A percentile compares a stretch with the other conserved stretches of the same genome.
These are phyloP conservation scores for Zhuqinia jingwanae DNA, from an alignment of 2,888 invertebrate genomes.

Conservation along the genomic window DNA sequence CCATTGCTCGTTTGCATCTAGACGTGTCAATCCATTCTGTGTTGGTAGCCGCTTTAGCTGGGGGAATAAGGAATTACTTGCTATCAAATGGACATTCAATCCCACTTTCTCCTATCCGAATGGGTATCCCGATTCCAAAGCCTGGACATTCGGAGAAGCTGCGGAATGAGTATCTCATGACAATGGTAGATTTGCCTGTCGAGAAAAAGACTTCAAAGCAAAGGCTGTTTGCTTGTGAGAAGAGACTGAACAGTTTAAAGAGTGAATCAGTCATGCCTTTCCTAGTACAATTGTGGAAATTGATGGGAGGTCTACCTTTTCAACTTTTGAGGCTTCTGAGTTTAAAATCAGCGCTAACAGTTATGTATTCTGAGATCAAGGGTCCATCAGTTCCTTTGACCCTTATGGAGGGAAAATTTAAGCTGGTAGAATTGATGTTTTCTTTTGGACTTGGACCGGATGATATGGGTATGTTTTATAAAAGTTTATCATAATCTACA, in stretches of 20 bases:
- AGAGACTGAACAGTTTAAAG: neutral
- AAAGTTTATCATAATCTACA: too few relatives aligned
- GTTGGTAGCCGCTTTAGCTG: slow-evolving; percentile 32
- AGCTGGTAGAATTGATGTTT: slow-evolving; percentile 17
- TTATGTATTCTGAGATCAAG: slow-evolving; percentile 37
- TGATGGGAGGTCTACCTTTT: slow-evolving; percentile 21
- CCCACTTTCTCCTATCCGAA: slow-evolving; percentile 11
- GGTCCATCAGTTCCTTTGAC: neutral
- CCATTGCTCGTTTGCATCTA: neutral
- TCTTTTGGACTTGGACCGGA: slow-evolving; percentile 41
- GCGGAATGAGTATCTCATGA: slow-evolving; percentile 29
- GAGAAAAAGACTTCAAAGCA: slow-evolving; percentile 7
- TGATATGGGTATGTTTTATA: slow-evolving; percentile 41
- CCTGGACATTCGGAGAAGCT: slow-evolving; percentile 50
- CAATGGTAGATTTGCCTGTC: slow-evolving; percentile 24
- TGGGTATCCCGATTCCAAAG: slow-evolving; percentile 36
- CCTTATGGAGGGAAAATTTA: neutral
- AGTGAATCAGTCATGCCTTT: slow-evolving; percentile 15
- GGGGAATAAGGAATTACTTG: slow-evolving; percentile 42
- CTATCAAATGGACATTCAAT: slow-evolving; percentile 19
- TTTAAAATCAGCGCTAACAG: neutral
- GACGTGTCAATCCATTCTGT: slow-evolving; percentile 44
- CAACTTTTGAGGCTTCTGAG: neutral
- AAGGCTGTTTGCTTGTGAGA: neutral
- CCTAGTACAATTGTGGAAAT: neutral